These are phyloP conservation scores for Drosophila gaucha DNA, from an alignment of 2,888 invertebrate genomes.

Conservation along the genomic window DNA sequence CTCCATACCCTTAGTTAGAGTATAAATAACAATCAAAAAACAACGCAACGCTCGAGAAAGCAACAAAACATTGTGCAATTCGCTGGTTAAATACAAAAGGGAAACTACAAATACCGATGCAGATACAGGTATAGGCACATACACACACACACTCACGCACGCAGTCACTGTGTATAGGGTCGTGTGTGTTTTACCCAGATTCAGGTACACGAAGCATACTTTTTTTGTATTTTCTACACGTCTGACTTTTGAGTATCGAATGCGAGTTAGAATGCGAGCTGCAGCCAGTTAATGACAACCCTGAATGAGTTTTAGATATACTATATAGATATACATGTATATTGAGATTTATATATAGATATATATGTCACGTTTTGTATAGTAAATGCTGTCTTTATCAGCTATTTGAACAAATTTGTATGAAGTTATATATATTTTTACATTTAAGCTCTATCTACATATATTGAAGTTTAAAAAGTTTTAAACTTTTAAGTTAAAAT, in stretches of 20 bases:
- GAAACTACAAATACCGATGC: slow-evolving; percentile 30
- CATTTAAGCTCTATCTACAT: no score
- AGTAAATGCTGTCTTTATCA: no score
- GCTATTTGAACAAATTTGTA: no score
- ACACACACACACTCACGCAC: slow-evolving; percentile 2
- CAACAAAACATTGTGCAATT: slow-evolving; percentile 57
- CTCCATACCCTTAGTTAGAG: slow-evolving; percentile 1
- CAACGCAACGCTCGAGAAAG: slow-evolving; percentile 64
- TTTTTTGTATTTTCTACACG: slow-evolving; percentile 24
- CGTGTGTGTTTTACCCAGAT: slow-evolving; percentile 52
- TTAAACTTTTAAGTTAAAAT: no score
- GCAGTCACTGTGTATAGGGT: slow-evolving; percentile 1
- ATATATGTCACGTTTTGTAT: no score
- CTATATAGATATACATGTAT: neutral
- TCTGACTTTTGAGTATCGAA: slow-evolving; percentile 21
- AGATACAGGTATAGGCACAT: slow-evolving; percentile 1
- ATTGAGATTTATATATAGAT: neutral
- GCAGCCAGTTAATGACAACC: slow-evolving; percentile 1
- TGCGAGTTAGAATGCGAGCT: slow-evolving; percentile 39
- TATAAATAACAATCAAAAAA: slow-evolving; percentile 10
- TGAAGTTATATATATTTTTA: no score
- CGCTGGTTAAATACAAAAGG: slow-evolving; percentile 51
- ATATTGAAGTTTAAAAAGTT: no score
- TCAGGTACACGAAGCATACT: slow-evolving; percentile 20
- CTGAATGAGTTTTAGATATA: neutral